Conservation (phyloP, 2,888 invertebrate species). For the Odontocerum albicorne region DNA sequence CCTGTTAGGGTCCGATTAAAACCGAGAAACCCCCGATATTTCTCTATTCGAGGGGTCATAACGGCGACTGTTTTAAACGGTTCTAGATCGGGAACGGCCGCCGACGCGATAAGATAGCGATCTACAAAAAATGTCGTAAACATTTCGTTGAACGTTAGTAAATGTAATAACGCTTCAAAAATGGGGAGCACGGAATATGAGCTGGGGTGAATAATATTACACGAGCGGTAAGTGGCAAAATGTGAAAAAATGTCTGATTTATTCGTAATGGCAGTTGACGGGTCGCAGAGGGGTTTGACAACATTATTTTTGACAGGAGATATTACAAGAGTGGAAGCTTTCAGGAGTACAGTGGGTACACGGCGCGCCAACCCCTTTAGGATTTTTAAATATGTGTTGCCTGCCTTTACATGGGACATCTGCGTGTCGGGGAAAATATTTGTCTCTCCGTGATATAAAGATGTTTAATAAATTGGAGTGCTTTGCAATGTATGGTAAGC, state of each 20-base stretch:
- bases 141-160: conserved; percentile 19
- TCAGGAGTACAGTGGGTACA: too few relatives aligned
- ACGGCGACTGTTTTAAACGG: conserved; percentile 11
- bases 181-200: not conserved
- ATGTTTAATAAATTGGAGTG: too few relatives aligned
- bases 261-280: not conserved
- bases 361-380: too few relatives aligned
- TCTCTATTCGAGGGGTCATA: conserved; percentile 2
- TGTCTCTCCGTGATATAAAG: too few relatives aligned
- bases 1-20: conserved; percentile 20
- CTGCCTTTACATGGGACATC: too few relatives aligned
- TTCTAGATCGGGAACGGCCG: too few relatives aligned
- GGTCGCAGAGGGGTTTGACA: not conserved
- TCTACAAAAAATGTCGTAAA: conserved; percentile 21
- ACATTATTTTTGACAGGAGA: not conserved
- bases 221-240: not conserved
- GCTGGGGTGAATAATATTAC: conserved; percentile 16
- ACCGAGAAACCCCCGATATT: conserved; percentile 4
- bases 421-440: too few relatives aligned
- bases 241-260: not conserved
- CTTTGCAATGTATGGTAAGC: too few relatives aligned
- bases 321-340: too few relatives aligned
- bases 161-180: conserved; percentile 1
- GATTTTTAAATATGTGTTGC: too few relatives aligned
- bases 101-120: conserved; percentile 25